Evolutionary conservation across 35 echinoderm and acorn worm species (phyloP).

Genomic region (Stichopus chloronotus): DNA sequence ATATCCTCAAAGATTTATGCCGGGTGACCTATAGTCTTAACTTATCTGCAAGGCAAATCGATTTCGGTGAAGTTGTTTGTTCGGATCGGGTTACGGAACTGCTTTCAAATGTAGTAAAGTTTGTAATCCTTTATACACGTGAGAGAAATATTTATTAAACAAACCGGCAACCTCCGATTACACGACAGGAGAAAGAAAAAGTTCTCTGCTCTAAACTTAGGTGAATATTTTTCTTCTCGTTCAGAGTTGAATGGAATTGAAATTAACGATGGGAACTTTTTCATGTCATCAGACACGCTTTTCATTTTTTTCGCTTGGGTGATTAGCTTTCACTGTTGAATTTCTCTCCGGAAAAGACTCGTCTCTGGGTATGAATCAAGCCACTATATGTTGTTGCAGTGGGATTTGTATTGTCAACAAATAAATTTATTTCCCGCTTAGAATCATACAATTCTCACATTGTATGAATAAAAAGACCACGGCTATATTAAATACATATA

Average conservation of each 20-base stretch:
- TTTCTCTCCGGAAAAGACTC: no score
- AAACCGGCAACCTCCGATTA: neutral
- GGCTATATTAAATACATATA: no score
- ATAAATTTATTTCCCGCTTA: no score
- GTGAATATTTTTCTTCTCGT: neutral
- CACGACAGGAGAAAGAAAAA: neutral
- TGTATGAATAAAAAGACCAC: no score
- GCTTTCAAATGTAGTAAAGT: slow-evolving; percentile 25
- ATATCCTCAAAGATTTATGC: slow-evolving; percentile 8
- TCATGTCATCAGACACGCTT: no score
- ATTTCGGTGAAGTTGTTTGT: slow-evolving; percentile 10
- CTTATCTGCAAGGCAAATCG: slow-evolving; percentile 51
- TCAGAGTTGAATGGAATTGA: slow-evolving; percentile 1
- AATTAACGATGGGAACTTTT: neutral
- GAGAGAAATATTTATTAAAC: slow-evolving; percentile 42
- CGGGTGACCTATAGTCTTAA: slow-evolving; percentile 41
- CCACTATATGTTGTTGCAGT: no score
- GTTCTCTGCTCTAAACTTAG: neutral
- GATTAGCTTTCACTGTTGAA: no score
- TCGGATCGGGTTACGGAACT: neutral
- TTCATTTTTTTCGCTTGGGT: no score
- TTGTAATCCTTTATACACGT: slow-evolving; percentile 33
- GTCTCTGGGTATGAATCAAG: no score
- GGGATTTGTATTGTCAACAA: no score
- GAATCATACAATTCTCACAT: no score